Evolutionary conservation across 2,888 invertebrate species (phyloP), one percentile per base, ranked within the genome.

Genomic region (Nomada goodeniana): DNA sequence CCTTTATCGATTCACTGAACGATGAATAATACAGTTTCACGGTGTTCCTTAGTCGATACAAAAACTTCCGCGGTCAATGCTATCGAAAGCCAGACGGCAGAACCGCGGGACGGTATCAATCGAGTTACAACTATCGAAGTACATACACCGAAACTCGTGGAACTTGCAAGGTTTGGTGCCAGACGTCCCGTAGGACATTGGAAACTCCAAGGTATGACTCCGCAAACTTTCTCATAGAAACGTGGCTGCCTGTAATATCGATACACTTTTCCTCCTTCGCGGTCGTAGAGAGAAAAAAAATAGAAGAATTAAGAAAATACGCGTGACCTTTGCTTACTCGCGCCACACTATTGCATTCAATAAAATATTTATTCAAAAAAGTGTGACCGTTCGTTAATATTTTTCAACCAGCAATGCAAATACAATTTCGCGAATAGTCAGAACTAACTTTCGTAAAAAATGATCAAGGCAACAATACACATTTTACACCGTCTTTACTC

Each of bases 161-260:
- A 89, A 88, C 81, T 86, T 86, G 87, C 75, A 47, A 64, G 78
- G 76, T 82, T 88, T 79, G 69, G 75, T 78, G 76, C 80, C 80
- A 82, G 76, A 74, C 65, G 77, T 90, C 88, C 88, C 87, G 67
- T 29, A 83, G 85, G 88, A 59, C 80, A 78, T 53, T 60, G 74
- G 71, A 73, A 89, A 88, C 90, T 90, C 85, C 76, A 87, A 85
- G 83, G 60, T 53, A 84, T 76, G 84, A 87, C 88, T 89, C 84
- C 63, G 69, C 68, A 50, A 81, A 83, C 79, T 89, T 89, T 84
- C 86, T 10, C 78, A 79, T 88, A 67, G 74, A 80, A 72, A 60
- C 57, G 84, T 85, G 77, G 76, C 82, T 80, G 80, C 67, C 76
- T 78, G 42, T 67, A 64, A 76, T 76, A 55, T 5, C n/a, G 18